Base-by-base conservation (phyloP, 1,140 invertebrate genomes). In the Rhyzopertha dominica region DNA sequence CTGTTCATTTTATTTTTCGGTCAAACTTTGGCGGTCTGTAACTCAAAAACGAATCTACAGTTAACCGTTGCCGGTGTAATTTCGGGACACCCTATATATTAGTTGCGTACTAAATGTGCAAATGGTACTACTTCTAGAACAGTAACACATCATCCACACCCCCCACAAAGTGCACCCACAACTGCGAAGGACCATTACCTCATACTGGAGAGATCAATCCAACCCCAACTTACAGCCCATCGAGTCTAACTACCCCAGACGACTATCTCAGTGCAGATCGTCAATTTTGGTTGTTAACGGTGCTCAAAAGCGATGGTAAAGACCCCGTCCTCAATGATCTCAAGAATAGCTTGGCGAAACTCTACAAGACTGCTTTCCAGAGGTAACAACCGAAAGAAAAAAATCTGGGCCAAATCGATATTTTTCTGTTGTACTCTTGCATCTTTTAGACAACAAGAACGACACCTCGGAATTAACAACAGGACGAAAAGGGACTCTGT, bases 241-340 rank as follows among this genome's bases (percentile, higher is more conserved):
- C 36, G n/a, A 43, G 40, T 23, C 24, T 34, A 16, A 46, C 31
- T 3, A 47, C 24, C 23, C 34, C 22, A 19, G 18, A 30, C 49
- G 64, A 71, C 43, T 66, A 63, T 19, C 47, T 56, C 9, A 47
- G 55, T 32, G 63, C 71, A 7, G 77, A 80, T 57, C 64, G 75
- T 31, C 73, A 84, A 17, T 90, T 87, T 65, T 90, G 87, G 87
- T 62, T 90, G 22, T 60, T 89, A 1, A 90, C 87, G 2, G 82
- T 88, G 19, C 73, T 89, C 28, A 61, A 62, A 51, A 62, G 52
- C 26, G 59, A 65, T 36, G 63, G 63, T 1, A 61, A 61, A 49
- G 60, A 64, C 35, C 63, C 62, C 16, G 49, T 58, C 19, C 47
- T 67, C 28, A 49, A 51, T 12, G 74, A 73, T 44, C 63, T 82